Conservation (phyloP, 2,888 invertebrate genomes). For the Synergus itoensis region DNA sequence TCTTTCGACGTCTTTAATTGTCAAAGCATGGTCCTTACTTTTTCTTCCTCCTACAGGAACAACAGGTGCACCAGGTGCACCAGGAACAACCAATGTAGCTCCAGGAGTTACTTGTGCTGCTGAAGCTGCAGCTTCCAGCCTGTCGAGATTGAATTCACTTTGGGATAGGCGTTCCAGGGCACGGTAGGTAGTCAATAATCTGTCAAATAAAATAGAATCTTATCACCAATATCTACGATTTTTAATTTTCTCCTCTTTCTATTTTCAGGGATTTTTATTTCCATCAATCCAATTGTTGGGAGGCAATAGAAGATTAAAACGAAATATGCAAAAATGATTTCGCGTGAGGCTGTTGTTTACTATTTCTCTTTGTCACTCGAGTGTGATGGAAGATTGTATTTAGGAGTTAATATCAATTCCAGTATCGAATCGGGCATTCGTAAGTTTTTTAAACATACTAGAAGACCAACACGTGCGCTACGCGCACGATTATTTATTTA, state of each 20-base stretch:
- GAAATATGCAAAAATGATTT: background rate
- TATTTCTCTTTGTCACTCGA: background rate
- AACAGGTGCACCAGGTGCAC: slow-evolving; percentile 73
- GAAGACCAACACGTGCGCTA: too few relatives aligned
- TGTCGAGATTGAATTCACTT: slow-evolving; percentile 91
- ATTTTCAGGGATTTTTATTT: background rate
- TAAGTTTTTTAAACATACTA: too few relatives aligned
- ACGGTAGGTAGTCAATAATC: slow-evolving; percentile 88
- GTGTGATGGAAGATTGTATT: background rate
- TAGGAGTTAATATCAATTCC: background rate
- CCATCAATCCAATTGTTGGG: background rate
- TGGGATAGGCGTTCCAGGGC: slow-evolving; percentile 90
- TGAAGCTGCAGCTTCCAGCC: slow-evolving; percentile 83
- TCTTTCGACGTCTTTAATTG: slow-evolving; percentile 88
- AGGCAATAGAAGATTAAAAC: background rate
- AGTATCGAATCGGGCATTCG: background rate
- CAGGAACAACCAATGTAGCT: slow-evolving; percentile 76
- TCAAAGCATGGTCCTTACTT: slow-evolving; percentile 80
- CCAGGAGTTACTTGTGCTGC: slow-evolving; percentile 77
- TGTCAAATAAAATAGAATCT: slow-evolving; percentile 48
- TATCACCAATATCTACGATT: too few relatives aligned
- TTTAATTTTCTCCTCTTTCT: background rate
- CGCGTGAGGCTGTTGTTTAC: background rate
- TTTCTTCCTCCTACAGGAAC: slow-evolving; percentile 69
- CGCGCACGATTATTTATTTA: too few relatives aligned